Percentiles rank a stretch among this genome's conserved stretches.
phyloP scores from a whole-genome alignment of 2,113 vertebrate genomes.

The Phylloscopus whistleri region DNA sequence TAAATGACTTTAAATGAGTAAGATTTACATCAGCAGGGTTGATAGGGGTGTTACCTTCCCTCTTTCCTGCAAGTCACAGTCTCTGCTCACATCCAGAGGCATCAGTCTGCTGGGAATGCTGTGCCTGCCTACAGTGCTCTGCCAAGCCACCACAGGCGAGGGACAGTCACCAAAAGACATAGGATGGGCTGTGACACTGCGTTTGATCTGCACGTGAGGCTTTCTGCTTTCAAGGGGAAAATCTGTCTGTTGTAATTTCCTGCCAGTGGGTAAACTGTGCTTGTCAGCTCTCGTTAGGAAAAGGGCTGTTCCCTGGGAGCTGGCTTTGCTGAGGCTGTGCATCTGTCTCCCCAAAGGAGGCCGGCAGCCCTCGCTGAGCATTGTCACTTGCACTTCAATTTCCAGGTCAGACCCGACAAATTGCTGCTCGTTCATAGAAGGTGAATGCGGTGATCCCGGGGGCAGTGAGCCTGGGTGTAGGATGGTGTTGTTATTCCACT shows the following conservation, averaged over 20 bases:
- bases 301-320: neutral
- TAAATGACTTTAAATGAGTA: neutral
- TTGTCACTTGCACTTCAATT: neutral
- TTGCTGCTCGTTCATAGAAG: neutral
- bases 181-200: neutral
- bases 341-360: neutral
- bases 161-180: neutral
- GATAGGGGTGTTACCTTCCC: neutral
- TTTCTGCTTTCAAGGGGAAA: neutral
- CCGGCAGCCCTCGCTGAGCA: neutral
- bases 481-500: neutral
- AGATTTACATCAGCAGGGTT: neutral
- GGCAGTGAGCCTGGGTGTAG: neutral
- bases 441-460: neutral
- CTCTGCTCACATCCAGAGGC: neutral
- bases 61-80: neutral
- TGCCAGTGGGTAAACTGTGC: neutral
- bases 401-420: neutral
- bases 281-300: conserved; percentile 40
- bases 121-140: neutral
- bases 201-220: neutral
- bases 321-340: neutral
- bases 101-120: neutral
- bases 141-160: neutral
- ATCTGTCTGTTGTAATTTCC: conserved; percentile 1